These are phyloP conservation scores for Myotis lucifugus DNA, from an alignment of 2,113 vertebrate genomes.

Conservation along the genomic window DNA sequence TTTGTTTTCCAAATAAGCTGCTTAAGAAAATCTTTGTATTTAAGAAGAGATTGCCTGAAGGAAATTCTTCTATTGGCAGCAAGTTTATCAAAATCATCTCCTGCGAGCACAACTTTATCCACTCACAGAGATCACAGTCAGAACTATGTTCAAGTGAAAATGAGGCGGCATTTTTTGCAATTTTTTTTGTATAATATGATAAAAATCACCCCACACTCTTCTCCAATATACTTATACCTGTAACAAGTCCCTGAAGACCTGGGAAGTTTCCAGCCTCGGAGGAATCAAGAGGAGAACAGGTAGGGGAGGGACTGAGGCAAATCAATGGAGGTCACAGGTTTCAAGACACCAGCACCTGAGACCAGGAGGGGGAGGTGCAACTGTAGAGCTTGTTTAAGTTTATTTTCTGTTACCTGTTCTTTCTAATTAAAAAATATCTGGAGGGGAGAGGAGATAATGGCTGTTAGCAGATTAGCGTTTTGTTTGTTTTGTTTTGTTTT, in stretches of 20 bases:
- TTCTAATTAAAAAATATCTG: background rate
- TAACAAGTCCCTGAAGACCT: background rate
- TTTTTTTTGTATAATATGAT: background rate
- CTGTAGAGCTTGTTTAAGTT: background rate
- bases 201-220: background rate
- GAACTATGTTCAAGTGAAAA: background rate
- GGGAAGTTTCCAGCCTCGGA: background rate
- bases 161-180: background rate
- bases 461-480: background rate
- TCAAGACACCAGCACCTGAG: background rate
- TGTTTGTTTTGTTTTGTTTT: background rate
- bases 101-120: background rate
- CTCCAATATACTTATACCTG: background rate
- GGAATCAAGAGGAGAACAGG: background rate
- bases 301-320: fast-evolving
- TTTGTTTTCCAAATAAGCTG: conserved; percentile 44
- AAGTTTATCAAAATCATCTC: background rate
- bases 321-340: fast-evolving
- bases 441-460: background rate
- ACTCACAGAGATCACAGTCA: background rate
- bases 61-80: background rate
- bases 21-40: conserved; percentile 40
- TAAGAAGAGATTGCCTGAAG: background rate
- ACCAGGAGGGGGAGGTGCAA: background rate
- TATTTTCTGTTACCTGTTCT: background rate